These are phyloP conservation scores for Acanthoscelides obtectus DNA, from an alignment of 2,888 invertebrate species.

Conservation along the genomic window DNA sequence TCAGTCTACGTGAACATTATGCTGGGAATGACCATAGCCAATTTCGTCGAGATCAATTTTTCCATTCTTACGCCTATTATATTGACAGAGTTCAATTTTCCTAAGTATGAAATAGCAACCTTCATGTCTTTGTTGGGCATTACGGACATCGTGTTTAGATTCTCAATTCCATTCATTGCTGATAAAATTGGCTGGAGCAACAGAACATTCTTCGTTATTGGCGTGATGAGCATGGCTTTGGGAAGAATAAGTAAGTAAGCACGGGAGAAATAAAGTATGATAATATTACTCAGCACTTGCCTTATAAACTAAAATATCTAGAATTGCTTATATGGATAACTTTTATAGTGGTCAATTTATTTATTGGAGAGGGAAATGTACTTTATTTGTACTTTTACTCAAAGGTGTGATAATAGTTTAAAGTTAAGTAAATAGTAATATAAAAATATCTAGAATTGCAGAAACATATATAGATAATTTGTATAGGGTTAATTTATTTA, in stretches of 20 bases:
- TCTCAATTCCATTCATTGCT: slow-evolving; percentile 64
- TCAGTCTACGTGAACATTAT: slow-evolving; percentile 65
- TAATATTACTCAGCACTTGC: background rate
- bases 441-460: too few species aligned
- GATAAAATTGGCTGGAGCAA: slow-evolving; percentile 67
- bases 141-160: slow-evolving; percentile 61
- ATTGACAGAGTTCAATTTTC: slow-evolving; percentile 62
- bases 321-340: too few species aligned
- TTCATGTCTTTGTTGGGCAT: slow-evolving; percentile 67
- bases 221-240: slow-evolving; percentile 61
- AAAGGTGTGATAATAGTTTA: too few species aligned
- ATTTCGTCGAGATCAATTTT: slow-evolving; percentile 69
- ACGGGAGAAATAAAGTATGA: background rate
- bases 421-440: too few species aligned
- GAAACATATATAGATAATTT: too few species aligned
- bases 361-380: too few species aligned
- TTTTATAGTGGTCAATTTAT: too few species aligned
- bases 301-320: too few species aligned
- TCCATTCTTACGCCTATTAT: slow-evolving; percentile 70
- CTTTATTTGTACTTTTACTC: too few species aligned
- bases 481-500: too few species aligned
- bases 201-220: slow-evolving; percentile 65
- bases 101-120: slow-evolving; percentile 57
- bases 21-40: slow-evolving; percentile 65
- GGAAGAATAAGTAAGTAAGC: slow-evolving; percentile 58